phyloP scores from a whole-genome alignment of 1,140 invertebrate genomes.

The Panagrolaimus sp. region DNA sequence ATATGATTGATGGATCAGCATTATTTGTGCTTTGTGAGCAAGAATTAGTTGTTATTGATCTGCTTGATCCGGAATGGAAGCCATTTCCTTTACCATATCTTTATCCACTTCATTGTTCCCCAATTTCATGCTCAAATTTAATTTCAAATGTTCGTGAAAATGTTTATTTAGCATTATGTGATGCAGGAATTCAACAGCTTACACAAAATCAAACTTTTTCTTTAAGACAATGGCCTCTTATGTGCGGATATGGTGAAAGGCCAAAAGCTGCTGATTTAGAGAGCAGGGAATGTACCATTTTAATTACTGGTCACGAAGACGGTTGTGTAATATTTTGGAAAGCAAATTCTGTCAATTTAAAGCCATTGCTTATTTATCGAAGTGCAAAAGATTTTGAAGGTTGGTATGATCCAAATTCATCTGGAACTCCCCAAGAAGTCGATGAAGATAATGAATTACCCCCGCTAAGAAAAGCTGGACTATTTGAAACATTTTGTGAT shows the following conservation, averaged over 20 bases:
- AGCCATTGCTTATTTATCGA: not conserved
- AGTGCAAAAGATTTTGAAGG: slow-evolving; percentile 7
- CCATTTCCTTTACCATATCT: slow-evolving; percentile 34
- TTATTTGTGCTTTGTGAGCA: slow-evolving; percentile 40
- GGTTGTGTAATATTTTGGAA: slow-evolving; percentile 5
- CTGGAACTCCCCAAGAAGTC: not conserved
- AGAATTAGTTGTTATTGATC: slow-evolving; percentile 40
- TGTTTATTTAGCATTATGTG: not conserved
- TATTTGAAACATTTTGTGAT: slow-evolving; percentile 35
- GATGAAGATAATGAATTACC: not conserved
- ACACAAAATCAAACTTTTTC: not conserved
- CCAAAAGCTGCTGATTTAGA: too few relatives aligned
- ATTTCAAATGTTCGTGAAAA: slow-evolving; percentile 18
- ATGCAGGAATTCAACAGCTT: not conserved
- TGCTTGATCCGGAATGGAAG: slow-evolving; percentile 29
- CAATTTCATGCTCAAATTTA: slow-evolving; percentile 31
- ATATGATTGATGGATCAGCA: slow-evolving; percentile 14
- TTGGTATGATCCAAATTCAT: not conserved
- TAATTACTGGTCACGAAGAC: slow-evolving; percentile 2
- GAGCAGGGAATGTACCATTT: not conserved
- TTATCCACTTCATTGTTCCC: slow-evolving; percentile 41
- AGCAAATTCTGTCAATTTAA: not conserved
- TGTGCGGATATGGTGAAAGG: not conserved
- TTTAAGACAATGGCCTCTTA: not conserved
- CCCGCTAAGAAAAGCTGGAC: not conserved